A percentile compares a stretch with the other conserved stretches of the same genome.
phyloP scores from a whole-genome alignment of 2,797 vertebrate species.

The Acipenser oxyrinchus region DNA sequence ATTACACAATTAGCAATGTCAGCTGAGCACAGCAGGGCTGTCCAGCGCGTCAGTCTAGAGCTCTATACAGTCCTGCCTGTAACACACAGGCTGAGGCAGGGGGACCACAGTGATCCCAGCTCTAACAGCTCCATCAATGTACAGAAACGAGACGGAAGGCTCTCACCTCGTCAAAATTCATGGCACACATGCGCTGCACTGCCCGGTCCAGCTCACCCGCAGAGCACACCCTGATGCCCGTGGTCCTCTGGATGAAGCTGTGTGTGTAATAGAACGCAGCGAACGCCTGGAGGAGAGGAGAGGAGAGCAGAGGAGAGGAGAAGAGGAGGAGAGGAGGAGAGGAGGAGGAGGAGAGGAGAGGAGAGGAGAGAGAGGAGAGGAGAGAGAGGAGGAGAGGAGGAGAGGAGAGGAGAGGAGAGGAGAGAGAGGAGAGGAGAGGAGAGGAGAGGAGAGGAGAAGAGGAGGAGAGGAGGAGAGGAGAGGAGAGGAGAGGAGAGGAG shows the following conservation, averaged over 20 bases:
- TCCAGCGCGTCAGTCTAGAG: no score
- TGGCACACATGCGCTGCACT: slow-evolving; percentile 48
- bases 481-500: no score
- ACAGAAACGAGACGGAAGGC: no score
- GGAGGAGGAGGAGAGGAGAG: background rate
- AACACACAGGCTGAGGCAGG: background rate
- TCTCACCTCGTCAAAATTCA: slow-evolving; percentile 58
- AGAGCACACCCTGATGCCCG: slow-evolving; percentile 44
- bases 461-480: no score
- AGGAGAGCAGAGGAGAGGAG: no score
- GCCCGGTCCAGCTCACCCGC: slow-evolving; percentile 55
- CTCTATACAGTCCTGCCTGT: no score
- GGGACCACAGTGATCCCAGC: slow-evolving; percentile 3
- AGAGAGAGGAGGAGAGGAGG: no score
- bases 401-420: no score
- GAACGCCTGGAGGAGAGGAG: slow-evolving; percentile 65
- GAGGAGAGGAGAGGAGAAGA: no score
- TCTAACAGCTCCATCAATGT: background rate
- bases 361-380: no score
- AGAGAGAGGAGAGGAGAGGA: no score
- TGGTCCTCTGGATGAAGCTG: slow-evolving; percentile 60
- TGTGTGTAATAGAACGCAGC: slow-evolving; percentile 79
- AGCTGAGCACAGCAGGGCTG: no score
- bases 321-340: background rate
- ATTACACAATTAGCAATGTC: background rate